These are phyloP conservation scores for Oreochromis mossambicus DNA, from an alignment of 2,797 vertebrate species.

Conservation along the genomic window DNA sequence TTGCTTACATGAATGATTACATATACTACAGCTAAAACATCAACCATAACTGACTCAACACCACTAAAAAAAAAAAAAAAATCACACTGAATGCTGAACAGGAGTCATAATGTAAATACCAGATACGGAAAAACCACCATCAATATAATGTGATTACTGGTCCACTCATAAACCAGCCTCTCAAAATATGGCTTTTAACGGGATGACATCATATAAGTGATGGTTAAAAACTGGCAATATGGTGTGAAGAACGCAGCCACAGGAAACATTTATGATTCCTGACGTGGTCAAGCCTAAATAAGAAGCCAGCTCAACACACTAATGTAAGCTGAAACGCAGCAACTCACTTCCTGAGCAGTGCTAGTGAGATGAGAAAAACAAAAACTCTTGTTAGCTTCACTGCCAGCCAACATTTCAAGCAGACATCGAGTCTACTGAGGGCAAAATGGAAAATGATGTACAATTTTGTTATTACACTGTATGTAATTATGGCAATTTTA, in stretches of 20 bases:
- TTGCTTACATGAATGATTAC: slow-evolving; percentile 25
- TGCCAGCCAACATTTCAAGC: not conserved
- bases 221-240: slow-evolving; percentile 22
- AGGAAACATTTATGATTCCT: slow-evolving; percentile 39
- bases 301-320: not conserved
- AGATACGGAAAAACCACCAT: slow-evolving; percentile 36
- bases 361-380: not conserved
- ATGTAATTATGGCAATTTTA: not conserved
- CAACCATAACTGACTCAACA: slow-evolving; percentile 36
- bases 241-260: slow-evolving; percentile 34
- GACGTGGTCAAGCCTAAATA: slow-evolving; percentile 1
- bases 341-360: not conserved
- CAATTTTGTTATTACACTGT: not conserved
- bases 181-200: slow-evolving; percentile 25
- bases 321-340: not conserved
- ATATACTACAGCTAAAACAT: slow-evolving; percentile 20
- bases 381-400: not conserved
- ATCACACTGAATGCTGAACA: not conserved
- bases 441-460: not conserved
- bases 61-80: not conserved
- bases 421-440: not conserved
- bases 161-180: slow-evolving; percentile 11
- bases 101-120: slow-evolving; percentile 13
- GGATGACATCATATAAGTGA: slow-evolving; percentile 21
- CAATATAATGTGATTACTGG: slow-evolving; percentile 32